Evolutionary conservation across 2,113 vertebrate species (phyloP).

Genomic region (Grus americana): DNA sequence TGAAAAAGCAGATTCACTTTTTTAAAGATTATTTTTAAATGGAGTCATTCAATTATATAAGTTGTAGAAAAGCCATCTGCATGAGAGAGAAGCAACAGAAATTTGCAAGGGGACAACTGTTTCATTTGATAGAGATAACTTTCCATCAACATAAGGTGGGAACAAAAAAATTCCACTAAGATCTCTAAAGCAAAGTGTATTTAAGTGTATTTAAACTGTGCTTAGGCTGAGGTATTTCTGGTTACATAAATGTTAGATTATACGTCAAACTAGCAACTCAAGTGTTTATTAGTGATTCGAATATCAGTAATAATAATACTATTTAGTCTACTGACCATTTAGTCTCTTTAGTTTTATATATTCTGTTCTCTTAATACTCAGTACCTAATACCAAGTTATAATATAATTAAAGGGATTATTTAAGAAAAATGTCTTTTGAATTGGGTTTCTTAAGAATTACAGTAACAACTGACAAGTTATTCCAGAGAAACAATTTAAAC

Average conservation of each 20-base stretch:
- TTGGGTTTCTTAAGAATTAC: not conserved
- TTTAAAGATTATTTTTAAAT: not conserved
- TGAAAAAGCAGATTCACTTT: not conserved
- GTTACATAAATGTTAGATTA: not conserved
- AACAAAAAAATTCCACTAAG: not conserved
- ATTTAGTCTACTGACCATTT: not conserved
- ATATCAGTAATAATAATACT: not conserved
- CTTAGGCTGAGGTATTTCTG: not conserved
- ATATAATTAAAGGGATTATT: not conserved
- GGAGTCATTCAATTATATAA: not conserved
- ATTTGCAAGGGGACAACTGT: not conserved
- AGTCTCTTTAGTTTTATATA: not conserved
- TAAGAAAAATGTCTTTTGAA: slow-evolving; percentile 5
- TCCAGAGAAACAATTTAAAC: not conserved
- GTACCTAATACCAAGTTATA: not conserved
- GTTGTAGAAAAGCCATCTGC: not conserved
- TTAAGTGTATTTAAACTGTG: not conserved
- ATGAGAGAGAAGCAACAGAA: not conserved
- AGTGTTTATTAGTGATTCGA: not conserved
- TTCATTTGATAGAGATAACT: not conserved
- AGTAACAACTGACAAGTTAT: not conserved
- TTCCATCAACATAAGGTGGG: not conserved
- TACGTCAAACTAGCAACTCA: not conserved
- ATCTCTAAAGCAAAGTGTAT: not conserved
- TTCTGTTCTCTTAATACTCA: not conserved